Percentiles rank a stretch among this genome's conserved stretches.
phyloP scores from a whole-genome alignment of 1,140 invertebrate genomes.

The Caenorhabditis elegans region WBcel235 BX284604.4:10070501-10071000 shows the following conservation, averaged over 20 bases:
- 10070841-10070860: background rate
- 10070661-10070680: background rate
- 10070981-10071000: no score
- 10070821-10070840: conserved; percentile 2
- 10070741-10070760: conserved; percentile 28
- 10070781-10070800: conserved; percentile 16
- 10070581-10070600: conserved; percentile 21
- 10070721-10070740: conserved; percentile 7
- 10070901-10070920: conserved; percentile 20
- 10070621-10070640: conserved; percentile 36
- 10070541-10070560: no score
- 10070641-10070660: background rate
- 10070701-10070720: background rate
- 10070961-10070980: conserved; percentile 22
- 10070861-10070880: background rate
- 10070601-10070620: conserved; percentile 26
- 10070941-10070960: background rate
- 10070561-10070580: conserved; percentile 31
- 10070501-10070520: no score
- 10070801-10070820: conserved; percentile 36
- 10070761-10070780: background rate
- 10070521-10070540: no score
- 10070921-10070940: background rate
- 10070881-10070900: conserved; percentile 22
- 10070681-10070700: conserved; percentile 35